These are phyloP conservation scores for Xanthia icteritia DNA, from an alignment of 2,888 invertebrate species.

Conservation along the genomic window DNA sequence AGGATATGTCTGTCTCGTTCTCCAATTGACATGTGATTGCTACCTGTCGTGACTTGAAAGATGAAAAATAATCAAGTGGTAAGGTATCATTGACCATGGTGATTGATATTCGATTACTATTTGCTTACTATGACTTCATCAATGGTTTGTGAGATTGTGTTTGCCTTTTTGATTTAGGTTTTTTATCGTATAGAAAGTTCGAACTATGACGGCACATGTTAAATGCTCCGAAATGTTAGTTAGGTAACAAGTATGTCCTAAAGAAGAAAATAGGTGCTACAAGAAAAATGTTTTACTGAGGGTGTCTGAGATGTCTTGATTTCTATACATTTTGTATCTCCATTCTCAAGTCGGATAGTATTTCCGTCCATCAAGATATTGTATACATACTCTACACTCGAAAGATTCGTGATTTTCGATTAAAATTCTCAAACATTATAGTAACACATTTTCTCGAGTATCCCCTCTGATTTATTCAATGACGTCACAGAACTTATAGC, in stretches of 20 bases:
- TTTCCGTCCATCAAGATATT: neutral
- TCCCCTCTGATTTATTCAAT: slow-evolving; percentile 26
- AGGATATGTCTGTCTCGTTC: slow-evolving; percentile 2
- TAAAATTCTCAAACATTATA: neutral
- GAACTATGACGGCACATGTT: neutral
- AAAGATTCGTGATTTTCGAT: neutral
- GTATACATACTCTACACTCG: neutral
- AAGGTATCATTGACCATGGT: slow-evolving; percentile 3
- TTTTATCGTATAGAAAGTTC: neutral
- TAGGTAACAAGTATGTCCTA: neutral
- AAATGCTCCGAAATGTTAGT: neutral
- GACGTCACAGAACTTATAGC: slow-evolving; percentile 54
- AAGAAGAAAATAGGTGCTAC: neutral
- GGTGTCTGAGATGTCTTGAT: neutral
- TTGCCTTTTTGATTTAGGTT: neutral
- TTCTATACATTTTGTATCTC: neutral
- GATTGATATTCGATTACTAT: slow-evolving; percentile 37
- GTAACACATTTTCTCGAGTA: slow-evolving; percentile 12
- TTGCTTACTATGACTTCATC: slow-evolving; percentile 2
- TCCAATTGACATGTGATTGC: neutral
- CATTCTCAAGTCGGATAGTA: neutral
- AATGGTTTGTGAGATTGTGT: neutral
- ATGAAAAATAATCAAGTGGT: slow-evolving; percentile 14
- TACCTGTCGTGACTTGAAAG: slow-evolving; percentile 1
- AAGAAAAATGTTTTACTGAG: neutral